Conservation (phyloP, 2,797 vertebrate species). For the Phrynocephalus vlangalii region DNA sequence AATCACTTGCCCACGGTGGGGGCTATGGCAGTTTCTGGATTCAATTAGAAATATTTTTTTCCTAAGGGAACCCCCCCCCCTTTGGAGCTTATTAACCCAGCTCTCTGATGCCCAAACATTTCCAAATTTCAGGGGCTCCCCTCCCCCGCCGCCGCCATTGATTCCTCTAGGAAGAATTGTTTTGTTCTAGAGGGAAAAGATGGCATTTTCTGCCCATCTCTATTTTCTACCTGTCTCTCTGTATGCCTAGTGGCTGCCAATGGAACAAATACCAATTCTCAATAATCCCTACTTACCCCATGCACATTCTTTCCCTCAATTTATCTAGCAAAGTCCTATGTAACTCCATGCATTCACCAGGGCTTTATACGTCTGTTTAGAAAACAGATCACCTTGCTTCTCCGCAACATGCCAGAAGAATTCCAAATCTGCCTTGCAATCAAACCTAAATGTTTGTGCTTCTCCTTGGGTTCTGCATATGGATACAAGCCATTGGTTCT, state of each 20-base stretch:
- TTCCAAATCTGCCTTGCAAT: conserved; percentile 12
- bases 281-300: neutral
- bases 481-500: neutral
- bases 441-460: neutral
- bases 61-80: too few relatives aligned
- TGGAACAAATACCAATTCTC: neutral
- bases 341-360: neutral
- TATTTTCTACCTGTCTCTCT: too few relatives aligned
- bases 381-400: neutral
- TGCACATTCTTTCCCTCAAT: neutral
- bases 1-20: too few relatives aligned
- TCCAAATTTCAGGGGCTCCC: too few relatives aligned
- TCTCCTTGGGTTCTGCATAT: neutral
- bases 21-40: too few relatives aligned
- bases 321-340: neutral
- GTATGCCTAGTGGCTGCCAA: neutral
- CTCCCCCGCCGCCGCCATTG: too few relatives aligned
- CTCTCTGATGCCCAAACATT: too few relatives aligned
- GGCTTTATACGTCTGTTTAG: neutral
- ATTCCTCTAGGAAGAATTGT: too few relatives aligned
- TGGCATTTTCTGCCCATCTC: too few relatives aligned
- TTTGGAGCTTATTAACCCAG: too few relatives aligned
- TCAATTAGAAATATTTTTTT: too few relatives aligned
- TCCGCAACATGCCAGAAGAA: neutral
- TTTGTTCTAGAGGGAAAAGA: too few relatives aligned